phyloP scores from a whole-genome alignment of 2,797 vertebrate genomes.

The Orestias chungarensis region DNA sequence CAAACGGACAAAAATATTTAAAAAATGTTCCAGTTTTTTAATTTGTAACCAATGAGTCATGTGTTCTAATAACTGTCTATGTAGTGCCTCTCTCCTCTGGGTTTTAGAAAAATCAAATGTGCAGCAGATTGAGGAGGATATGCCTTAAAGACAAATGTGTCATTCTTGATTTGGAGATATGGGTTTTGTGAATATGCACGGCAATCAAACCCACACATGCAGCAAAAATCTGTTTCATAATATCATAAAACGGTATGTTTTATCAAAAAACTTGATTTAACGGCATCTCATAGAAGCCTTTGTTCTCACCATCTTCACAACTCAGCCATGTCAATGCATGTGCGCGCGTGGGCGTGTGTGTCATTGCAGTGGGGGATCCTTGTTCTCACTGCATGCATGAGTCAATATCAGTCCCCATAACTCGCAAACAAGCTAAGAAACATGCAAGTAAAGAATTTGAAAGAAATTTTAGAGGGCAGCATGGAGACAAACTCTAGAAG shows the following conservation, averaged over 20 bases:
- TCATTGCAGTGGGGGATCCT: constrained; percentile 55
- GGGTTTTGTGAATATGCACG: background rate
- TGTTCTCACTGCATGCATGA: constrained; percentile 61
- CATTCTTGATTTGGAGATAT: background rate
- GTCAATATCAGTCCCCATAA: constrained; percentile 45
- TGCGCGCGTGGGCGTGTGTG: constrained; percentile 1
- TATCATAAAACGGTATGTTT: constrained; percentile 25
- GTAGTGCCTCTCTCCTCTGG: background rate
- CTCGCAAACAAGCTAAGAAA: constrained; percentile 32
- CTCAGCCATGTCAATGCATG: constrained; percentile 30
- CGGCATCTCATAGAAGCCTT: background rate
- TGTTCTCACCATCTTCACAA: constrained; percentile 11
- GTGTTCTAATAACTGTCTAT: background rate
- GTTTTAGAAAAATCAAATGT: background rate
- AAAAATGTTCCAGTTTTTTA: constrained; percentile 25
- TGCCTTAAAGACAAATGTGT: constrained; percentile 8
- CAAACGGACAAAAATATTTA: constrained; percentile 16
- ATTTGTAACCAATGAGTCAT: constrained; percentile 37
- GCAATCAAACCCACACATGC: background rate
- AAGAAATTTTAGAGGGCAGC: background rate
- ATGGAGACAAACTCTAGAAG: background rate
- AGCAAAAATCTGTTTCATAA: constrained; percentile 4
- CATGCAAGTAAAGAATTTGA: constrained; percentile 5
- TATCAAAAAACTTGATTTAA: constrained; percentile 2
- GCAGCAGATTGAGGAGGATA: constrained; percentile 1